Conservation (phyloP, 2,797 vertebrate species). For the Pterois miles region DNA sequence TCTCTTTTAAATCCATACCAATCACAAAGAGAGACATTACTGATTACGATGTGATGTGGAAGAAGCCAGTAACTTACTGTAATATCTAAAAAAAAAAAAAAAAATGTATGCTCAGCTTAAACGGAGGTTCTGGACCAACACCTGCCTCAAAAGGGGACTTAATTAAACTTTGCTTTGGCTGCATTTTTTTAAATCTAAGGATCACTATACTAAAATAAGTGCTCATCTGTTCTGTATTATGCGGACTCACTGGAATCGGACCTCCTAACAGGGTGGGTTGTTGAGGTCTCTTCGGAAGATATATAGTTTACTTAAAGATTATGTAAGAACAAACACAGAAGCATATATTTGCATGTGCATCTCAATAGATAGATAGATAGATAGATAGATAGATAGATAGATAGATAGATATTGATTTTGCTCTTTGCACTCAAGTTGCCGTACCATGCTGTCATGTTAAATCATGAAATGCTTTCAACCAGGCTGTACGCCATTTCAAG, state of each 20-base stretch:
- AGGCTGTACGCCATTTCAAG: too few species aligned
- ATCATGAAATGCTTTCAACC: too few species aligned
- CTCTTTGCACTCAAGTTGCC: too few species aligned
- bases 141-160: neutral
- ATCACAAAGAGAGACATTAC: neutral
- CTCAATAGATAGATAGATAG: neutral
- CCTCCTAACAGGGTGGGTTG: neutral
- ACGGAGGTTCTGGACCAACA: neutral
- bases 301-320: neutral
- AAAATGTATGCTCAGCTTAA: neutral
- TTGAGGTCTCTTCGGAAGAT: neutral
- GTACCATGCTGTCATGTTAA: too few species aligned
- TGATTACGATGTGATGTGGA: neutral
- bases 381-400: neutral
- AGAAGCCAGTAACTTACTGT: neutral
- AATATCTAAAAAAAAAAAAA: neutral
- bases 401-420: neutral
- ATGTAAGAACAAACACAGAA: conserved; percentile 8
- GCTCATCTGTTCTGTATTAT: neutral
- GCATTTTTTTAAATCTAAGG: neutral
- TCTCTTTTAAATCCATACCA: neutral
- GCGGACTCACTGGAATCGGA: neutral
- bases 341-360: neutral
- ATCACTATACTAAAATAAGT: neutral
- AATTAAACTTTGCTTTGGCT: neutral